Conservation (phyloP, 2,113 vertebrate species). For the Grus americana region DNA sequence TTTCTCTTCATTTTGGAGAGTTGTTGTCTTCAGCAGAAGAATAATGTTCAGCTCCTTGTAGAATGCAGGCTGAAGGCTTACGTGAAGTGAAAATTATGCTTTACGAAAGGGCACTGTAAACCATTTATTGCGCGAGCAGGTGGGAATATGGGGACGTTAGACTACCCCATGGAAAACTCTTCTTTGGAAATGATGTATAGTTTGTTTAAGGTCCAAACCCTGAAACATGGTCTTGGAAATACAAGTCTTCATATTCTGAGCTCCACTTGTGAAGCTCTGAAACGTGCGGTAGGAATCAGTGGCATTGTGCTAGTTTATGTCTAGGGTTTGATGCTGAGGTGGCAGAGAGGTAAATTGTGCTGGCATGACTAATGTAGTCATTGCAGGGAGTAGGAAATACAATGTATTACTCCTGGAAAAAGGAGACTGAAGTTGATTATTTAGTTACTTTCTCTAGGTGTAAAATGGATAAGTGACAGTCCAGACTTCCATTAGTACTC, state of each 20-base stretch:
- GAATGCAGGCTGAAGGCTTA: not conserved
- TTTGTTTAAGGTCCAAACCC: not conserved
- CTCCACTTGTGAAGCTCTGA: not conserved
- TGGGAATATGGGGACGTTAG: not conserved
- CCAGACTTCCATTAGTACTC: not conserved
- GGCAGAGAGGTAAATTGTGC: not conserved
- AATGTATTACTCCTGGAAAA: not conserved
- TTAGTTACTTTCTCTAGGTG: not conserved
- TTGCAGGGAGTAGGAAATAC: not conserved
- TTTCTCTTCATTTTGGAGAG: not conserved
- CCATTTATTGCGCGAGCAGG: not conserved
- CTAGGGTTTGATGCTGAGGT: not conserved
- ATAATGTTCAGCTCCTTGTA: not conserved
- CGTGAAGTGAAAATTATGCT: not conserved
- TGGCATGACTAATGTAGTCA: not conserved
- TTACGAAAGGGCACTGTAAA: not conserved
- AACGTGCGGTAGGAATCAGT: fast-evolving
- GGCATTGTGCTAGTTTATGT: not conserved
- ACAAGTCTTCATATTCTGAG: not conserved
- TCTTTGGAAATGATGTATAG: not conserved
- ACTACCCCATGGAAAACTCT: not conserved
- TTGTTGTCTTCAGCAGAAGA: not conserved
- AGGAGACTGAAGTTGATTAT: not conserved
- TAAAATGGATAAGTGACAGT: not conserved
- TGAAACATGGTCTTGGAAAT: not conserved